Evolutionary conservation across 35 echinoderm and acorn worm species (phyloP).

Genomic region (Apostichopus californicus): DNA sequence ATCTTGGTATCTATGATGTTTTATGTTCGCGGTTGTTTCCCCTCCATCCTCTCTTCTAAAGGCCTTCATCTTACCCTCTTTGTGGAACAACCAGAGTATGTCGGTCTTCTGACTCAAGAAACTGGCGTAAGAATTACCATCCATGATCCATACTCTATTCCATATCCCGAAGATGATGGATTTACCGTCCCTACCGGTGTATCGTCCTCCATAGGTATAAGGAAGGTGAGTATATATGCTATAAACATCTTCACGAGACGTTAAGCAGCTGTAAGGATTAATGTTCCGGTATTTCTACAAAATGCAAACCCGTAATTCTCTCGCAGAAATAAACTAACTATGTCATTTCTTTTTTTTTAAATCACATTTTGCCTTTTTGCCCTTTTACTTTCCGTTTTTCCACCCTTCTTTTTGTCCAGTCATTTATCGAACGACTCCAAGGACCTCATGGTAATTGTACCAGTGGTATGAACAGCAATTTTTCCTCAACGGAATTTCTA

Average conservation of each 20-base stretch:
- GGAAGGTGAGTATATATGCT: slow-evolving; percentile 50
- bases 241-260: no score
- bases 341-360: no score
- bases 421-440: slow-evolving; percentile 36
- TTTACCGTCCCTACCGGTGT: slow-evolving; percentile 69
- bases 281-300: no score
- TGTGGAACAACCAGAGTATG: slow-evolving; percentile 73
- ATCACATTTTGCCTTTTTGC: no score
- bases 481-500: slow-evolving; percentile 1
- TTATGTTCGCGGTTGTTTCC: no score
- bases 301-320: no score
- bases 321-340: no score
- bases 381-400: no score
- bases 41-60: neutral
- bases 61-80: slow-evolving; percentile 73
- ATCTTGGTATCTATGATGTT: neutral
- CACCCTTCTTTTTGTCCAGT: neutral
- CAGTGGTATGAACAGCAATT: slow-evolving; percentile 45
- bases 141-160: slow-evolving; percentile 52
- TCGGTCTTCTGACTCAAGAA: slow-evolving; percentile 65
- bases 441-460: slow-evolving; percentile 65
- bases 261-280: no score
- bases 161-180: slow-evolving; percentile 73
- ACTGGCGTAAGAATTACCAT: slow-evolving; percentile 69
- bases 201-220: slow-evolving; percentile 64